Evolutionary conservation across 1,140 invertebrate species (phyloP).

Genomic region (Tetramorium parvispinum): DNA sequence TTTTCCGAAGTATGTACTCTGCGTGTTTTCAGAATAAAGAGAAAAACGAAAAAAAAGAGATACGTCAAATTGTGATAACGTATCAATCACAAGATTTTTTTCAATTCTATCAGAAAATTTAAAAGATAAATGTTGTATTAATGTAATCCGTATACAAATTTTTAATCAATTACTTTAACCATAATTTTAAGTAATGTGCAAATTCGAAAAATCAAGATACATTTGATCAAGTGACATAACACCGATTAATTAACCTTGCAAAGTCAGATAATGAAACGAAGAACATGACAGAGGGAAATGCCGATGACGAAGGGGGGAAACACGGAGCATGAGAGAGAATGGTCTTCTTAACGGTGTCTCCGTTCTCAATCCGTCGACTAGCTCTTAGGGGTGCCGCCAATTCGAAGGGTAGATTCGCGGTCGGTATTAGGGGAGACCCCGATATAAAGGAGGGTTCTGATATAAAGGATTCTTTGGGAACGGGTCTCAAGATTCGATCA

Average conservation of each 20-base stretch:
- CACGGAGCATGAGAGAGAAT: slow-evolving; percentile 15
- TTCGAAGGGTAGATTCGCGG: slow-evolving; percentile 75
- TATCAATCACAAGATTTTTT: too few relatives aligned
- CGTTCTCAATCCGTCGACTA: slow-evolving; percentile 55
- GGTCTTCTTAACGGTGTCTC: slow-evolving; percentile 54
- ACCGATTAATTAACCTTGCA: slow-evolving; percentile 15
- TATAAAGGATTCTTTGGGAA: slow-evolving; percentile 85
- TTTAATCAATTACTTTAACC: neutral
- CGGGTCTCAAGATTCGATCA: slow-evolving; percentile 84
- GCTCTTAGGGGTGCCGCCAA: slow-evolving; percentile 69
- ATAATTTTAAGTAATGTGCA: neutral
- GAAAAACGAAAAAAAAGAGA: neutral
- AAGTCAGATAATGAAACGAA: slow-evolving; percentile 2
- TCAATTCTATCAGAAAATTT: neutral
- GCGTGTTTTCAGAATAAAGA: neutral
- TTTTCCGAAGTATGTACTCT: neutral
- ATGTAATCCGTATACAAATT: neutral
- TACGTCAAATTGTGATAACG: neutral
- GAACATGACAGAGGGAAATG: slow-evolving; percentile 5
- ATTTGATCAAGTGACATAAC: neutral
- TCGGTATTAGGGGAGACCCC: slow-evolving; percentile 75
- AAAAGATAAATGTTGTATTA: neutral
- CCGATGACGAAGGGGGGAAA: slow-evolving; percentile 4
- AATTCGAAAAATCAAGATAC: neutral
- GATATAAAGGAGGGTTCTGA: slow-evolving; percentile 73